Evolutionary conservation across 2,797 vertebrate genomes (phyloP).

Genomic region (Numenius phaeopus): DNA sequence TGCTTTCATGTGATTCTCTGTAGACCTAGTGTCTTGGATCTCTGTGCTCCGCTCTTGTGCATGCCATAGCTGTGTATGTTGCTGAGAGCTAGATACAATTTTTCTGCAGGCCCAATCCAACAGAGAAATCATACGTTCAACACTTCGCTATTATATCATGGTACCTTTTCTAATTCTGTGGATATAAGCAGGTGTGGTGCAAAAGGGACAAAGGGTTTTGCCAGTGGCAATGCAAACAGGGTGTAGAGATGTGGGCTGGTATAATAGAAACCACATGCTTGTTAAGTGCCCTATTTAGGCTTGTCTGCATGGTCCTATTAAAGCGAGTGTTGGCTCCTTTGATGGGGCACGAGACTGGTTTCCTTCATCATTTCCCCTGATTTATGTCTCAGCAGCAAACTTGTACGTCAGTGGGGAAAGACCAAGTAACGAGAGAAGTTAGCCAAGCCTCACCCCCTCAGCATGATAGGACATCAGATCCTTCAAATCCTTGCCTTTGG

Average conservation of each 20-base stretch:
- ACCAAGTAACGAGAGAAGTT: slow-evolving; percentile 83
- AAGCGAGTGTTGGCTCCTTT: slow-evolving; percentile 63
- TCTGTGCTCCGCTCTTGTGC: not conserved
- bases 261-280: slow-evolving; percentile 72
- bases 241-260: slow-evolving; percentile 27
- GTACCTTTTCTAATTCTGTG: not conserved
- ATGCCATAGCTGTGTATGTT: not conserved
- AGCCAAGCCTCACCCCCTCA: not conserved
- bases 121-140: not conserved
- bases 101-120: not conserved
- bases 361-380: slow-evolving; percentile 84
- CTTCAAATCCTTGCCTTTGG: slow-evolving; percentile 78
- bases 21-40: not conserved
- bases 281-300: slow-evolving; percentile 39
- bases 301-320: slow-evolving; percentile 50
- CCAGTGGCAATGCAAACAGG: not conserved
- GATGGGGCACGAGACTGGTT: slow-evolving; percentile 76
- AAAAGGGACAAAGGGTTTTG: not conserved
- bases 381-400: slow-evolving; percentile 84
- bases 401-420: slow-evolving; percentile 81
- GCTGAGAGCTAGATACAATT: not conserved
- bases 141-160: not conserved
- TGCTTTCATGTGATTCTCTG: not conserved
- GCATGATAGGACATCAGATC: slow-evolving; percentile 66
- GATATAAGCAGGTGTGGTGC: not conserved